Evolutionary conservation across 2,888 invertebrate genomes (phyloP).

Genomic region (Argyresthia goedartella): DNA sequence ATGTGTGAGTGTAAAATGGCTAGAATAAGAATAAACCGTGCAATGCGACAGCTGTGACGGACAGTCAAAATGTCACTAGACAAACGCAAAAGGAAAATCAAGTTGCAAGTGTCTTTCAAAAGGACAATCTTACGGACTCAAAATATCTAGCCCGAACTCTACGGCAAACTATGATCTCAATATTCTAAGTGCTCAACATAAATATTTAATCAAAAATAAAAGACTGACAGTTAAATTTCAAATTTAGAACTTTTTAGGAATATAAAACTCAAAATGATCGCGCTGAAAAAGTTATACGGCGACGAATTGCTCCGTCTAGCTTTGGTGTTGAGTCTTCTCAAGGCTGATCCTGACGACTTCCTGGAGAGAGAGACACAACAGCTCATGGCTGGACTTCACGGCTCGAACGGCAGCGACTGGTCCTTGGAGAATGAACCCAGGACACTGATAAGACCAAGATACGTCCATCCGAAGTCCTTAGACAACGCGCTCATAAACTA

Average conservation of each 20-base stretch:
- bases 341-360: constrained; percentile 81
- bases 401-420: constrained; percentile 79
- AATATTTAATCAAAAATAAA: constrained; percentile 19
- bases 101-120: constrained; percentile 21
- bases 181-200: constrained; percentile 51
- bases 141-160: constrained; percentile 14
- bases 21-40: constrained; percentile 10
- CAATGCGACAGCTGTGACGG: constrained; percentile 33
- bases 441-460: constrained; percentile 71
- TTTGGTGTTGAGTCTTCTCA: constrained; percentile 82
- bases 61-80: constrained; percentile 50
- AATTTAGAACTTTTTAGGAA: constrained; percentile 9
- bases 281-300: constrained; percentile 84
- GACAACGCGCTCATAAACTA: constrained; percentile 79
- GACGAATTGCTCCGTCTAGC: constrained; percentile 87
- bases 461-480: constrained; percentile 78
- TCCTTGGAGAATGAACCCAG: constrained; percentile 69
- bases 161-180: constrained; percentile 35
- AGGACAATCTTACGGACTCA: constrained; percentile 24
- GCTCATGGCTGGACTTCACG: constrained; percentile 69
- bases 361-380: constrained; percentile 69
- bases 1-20: not conserved
- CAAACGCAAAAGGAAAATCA: constrained; percentile 51
- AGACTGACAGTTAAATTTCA: constrained; percentile 18
- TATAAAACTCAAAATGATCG: constrained; percentile 72